A percentile compares a stretch with the other conserved stretches of the same genome.
Conservation (phyloP, 23 tunicate species). For the Botrylloides violaceus region DNA sequence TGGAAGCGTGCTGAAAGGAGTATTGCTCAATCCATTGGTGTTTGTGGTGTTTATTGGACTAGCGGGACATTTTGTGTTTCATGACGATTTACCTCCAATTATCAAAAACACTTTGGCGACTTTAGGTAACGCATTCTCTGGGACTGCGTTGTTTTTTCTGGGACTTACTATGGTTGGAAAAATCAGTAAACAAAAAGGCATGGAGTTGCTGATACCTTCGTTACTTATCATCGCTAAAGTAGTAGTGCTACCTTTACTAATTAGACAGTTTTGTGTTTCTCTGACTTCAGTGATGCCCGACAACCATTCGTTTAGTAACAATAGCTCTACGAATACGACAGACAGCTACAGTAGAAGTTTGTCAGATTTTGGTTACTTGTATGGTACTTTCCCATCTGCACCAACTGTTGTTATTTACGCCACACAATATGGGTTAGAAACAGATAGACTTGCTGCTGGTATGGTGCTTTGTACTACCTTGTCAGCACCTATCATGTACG, state of each 20-base stretch:
- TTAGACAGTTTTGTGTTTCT: slow-evolving; percentile 18
- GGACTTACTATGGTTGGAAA: slow-evolving; percentile 89
- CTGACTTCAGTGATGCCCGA: slow-evolving; percentile 31
- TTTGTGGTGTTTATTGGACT: slow-evolving; percentile 89
- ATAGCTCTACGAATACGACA: slow-evolving; percentile 12
- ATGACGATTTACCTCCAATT: slow-evolving; percentile 39
- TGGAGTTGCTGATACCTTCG: slow-evolving; percentile 33
- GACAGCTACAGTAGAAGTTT: slow-evolving; percentile 18
- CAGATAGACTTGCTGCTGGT: slow-evolving; percentile 70
- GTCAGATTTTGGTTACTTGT: slow-evolving; percentile 67
- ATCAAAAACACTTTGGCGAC: slow-evolving; percentile 32
- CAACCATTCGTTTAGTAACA: not conserved
- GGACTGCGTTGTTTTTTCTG: slow-evolving; percentile 76
- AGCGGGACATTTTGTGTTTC: slow-evolving; percentile 70
- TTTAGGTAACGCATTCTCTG: slow-evolving; percentile 61
- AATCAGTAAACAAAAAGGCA: slow-evolving; percentile 49
- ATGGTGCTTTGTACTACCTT: slow-evolving; percentile 84
- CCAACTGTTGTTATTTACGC: slow-evolving; percentile 86
- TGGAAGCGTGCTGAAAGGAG: slow-evolving; percentile 26
- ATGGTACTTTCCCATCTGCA: slow-evolving; percentile 89
- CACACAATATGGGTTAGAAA: slow-evolving; percentile 54
- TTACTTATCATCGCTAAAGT: slow-evolving; percentile 69
- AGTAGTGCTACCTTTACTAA: slow-evolving; percentile 55
- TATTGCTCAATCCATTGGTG: slow-evolving; percentile 56
- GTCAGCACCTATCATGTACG: slow-evolving; percentile 91